Percentiles rank a stretch among this genome's conserved stretches.
phyloP scores from a whole-genome alignment of 2,888 invertebrate species.

The Dugesia japonica region DNA sequence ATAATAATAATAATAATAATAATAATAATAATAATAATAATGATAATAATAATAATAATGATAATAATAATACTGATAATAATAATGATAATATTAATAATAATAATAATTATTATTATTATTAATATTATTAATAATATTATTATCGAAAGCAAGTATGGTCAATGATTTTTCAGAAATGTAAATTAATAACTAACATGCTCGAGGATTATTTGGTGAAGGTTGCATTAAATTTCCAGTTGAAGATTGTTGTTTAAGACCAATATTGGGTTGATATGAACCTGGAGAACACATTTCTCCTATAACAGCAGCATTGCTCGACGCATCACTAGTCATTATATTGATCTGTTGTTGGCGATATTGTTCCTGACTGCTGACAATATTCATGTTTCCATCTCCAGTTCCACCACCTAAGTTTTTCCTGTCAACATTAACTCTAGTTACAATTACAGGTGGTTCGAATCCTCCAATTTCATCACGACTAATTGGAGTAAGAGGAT shows the following conservation, averaged over 20 bases:
- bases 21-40: no score
- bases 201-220: neutral
- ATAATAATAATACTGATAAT: no score
- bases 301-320: neutral
- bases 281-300: neutral
- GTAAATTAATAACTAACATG: neutral
- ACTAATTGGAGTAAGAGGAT: neutral
- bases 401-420: neutral
- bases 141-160: no score
- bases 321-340: neutral
- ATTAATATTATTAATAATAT: neutral
- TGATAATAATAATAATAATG: no score
- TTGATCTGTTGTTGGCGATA: neutral
- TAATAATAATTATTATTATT: neutral
- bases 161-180: no score
- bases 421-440: conserved; percentile 22
- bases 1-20: no score
- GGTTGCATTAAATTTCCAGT: neutral
- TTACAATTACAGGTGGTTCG: conserved; percentile 27
- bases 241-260: neutral
- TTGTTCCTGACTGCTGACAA: neutral
- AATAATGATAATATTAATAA: no score
- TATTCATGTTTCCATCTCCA: no score
- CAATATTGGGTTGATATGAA: neutral
- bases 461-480: neutral